Evolutionary conservation across 2,113 vertebrate species (phyloP), one percentile per base, ranked within the genome.

Genomic region (Sinocyclocheilus anshuiensis): DNA sequence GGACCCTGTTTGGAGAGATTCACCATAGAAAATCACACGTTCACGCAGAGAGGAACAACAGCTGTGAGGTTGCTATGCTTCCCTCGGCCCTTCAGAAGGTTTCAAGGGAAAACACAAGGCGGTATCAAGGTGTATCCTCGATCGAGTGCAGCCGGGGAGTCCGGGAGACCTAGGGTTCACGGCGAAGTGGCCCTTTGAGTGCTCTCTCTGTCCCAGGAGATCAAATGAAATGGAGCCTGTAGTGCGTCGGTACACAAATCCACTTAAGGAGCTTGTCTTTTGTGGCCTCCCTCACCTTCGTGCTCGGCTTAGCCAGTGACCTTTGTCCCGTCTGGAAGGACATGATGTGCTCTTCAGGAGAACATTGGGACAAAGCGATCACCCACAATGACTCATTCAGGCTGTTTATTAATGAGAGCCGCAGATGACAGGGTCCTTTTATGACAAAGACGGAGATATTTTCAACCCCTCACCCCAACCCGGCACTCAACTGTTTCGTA

Each of bases 1-100:
- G 92, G 93, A 93, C 90, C 84, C 84, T 81, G 83, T 93, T 93
- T 90, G 84, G 84, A 89, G 81, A 78, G 86, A 87, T 87, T 88
- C 86, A 89, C 89, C 87, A 88, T 86, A 90, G 61, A 82, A 67
- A 63, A 86, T 89, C 82, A 87, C 57, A 84, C 45, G 33, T 76
- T 86, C 87, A 86, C 53, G 76, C 72, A 77, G 67, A 84, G 74
- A 87, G 81, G n/a, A 87, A 83, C 74, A 88, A 88, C 86, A 89
- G 90, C 86, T 90, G 84, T 75, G 67, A 48, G 78, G 15, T 55
- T 86, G 69, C 77, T 36, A 65, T 36, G 79, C 84, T 86, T 86
- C 42, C 48, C 15, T 24, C n/a, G 16, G 55, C 39, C 50, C 45
- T 15, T 69, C n/a, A 65, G 65, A 86, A 75, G 61, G 45, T 65